phyloP scores from a whole-genome alignment of 2,797 vertebrate species.

The Amphiprion clarkii region DNA sequence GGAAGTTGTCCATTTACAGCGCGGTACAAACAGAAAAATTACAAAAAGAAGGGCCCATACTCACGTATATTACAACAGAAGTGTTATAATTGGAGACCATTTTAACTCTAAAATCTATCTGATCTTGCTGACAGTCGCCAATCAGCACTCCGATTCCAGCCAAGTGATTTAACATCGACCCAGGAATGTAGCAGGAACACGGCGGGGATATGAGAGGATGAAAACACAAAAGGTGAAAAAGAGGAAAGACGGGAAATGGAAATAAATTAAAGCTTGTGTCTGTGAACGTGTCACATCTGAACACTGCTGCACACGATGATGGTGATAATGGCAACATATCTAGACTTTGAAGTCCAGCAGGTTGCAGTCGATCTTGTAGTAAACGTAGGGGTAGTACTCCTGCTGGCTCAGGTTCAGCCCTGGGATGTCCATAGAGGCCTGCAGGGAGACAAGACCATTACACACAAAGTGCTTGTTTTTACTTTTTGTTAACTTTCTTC shows the following conservation, averaged over 20 bases:
- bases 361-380: conserved; percentile 98
- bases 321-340: conserved; percentile 12
- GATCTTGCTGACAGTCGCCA: not conserved
- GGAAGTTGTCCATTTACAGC: conserved; percentile 21
- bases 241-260: conserved; percentile 8
- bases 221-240: conserved; percentile 14
- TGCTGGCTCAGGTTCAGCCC: conserved; percentile 98
- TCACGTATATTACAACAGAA: conserved; percentile 18
- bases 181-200: conserved; percentile 43
- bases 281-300: conserved; percentile 53
- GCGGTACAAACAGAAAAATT: conserved; percentile 13
- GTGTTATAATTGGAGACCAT: conserved; percentile 7
- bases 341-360: conserved; percentile 96
- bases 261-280: conserved; percentile 58
- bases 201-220: not conserved
- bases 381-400: conserved; percentile 98
- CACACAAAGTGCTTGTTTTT: not conserved
- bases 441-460: conserved; percentile 27
- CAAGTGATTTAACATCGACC: conserved; percentile 8
- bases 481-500: no score
- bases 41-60: not conserved
- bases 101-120: not conserved
- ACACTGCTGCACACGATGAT: conserved; percentile 25
- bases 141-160: conserved; percentile 6
- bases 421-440: conserved; percentile 97